Conservation (phyloP, 2,888 invertebrate species). For the Ptycholaimellus sp. region DNA sequence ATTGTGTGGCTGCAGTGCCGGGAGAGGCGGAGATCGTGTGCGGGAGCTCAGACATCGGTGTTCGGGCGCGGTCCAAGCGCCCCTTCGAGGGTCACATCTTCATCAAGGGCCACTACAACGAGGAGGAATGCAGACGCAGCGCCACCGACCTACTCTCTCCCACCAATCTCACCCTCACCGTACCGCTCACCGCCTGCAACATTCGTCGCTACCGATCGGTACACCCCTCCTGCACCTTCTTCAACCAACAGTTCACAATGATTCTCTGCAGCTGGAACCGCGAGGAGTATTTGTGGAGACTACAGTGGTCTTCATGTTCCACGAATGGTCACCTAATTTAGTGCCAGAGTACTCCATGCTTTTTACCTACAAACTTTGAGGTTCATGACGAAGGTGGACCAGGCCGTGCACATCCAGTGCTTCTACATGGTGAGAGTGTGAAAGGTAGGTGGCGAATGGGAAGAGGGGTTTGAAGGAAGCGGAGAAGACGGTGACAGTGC, state of each 20-base stretch:
- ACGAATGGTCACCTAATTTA: slow-evolving; percentile 10
- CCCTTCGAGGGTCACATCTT: slow-evolving; percentile 24
- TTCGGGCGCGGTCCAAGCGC: slow-evolving; percentile 21
- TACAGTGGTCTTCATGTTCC: slow-evolving; percentile 23
- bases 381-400: slow-evolving; percentile 25
- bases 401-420: slow-evolving; percentile 18
- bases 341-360: neutral
- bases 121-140: slow-evolving; percentile 17
- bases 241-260: neutral
- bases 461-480: too few species aligned
- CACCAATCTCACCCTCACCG: slow-evolving; percentile 17
- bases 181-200: slow-evolving; percentile 22
- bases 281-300: slow-evolving; percentile 23
- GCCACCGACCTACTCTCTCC: slow-evolving; percentile 19
- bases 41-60: slow-evolving; percentile 21
- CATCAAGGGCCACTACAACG: slow-evolving; percentile 17
- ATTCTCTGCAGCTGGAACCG: slow-evolving; percentile 18
- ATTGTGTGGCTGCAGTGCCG: slow-evolving; percentile 12
- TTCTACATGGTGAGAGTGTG: slow-evolving; percentile 8
- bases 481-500: slow-evolving; percentile 20
- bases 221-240: neutral
- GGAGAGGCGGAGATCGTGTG: slow-evolving; percentile 24
- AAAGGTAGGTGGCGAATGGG: too few species aligned
- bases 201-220: slow-evolving; percentile 23
- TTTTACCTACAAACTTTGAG: slow-evolving; percentile 1